Evolutionary conservation across 2,888 invertebrate genomes (phyloP), one percentile per base, ranked within the genome.

Genomic region (Euspilapteryx auroguttella): DNA sequence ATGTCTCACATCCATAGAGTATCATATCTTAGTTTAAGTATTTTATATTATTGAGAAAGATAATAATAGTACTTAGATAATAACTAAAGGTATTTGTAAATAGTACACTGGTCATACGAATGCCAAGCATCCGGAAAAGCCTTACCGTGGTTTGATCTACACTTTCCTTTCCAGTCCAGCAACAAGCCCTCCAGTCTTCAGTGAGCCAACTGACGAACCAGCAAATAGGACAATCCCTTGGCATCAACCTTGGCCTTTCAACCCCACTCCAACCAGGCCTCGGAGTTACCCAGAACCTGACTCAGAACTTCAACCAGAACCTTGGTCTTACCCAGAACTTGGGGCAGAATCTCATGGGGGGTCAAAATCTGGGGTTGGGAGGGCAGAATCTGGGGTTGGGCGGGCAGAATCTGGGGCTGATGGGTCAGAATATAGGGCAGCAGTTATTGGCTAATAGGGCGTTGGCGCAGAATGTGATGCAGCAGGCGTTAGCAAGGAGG

Each of bases 401-500:
- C 14, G 59, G 55, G 12, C 63, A 55, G 40, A 61, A 57, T 35
- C 41, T 68, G 25, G 55, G 55, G 3, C 50, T 68, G 23, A 59
- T 68, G 47, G 62, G 59, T 27, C 54, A 49, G 41, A 49, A 49
- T 31, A 41, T 71, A n/a, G 64, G 63, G 1, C 66, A 63, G 38
- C 45, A 32, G 31, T 20, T 62, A 27, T 62, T 62, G 34, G 66
- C 71, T 8, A 65, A 64, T 31, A 35, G 71, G 2, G 48, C 49
- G 52, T 47, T 48, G 14, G 45, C 51, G 6, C 53, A 55, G 27
- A 48, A 46, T 38, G 40, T 52, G n/a, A 76, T 78, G 35, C 73
- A 77, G 27, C 64, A 73, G 29, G 69, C 69, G 28, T 39, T 69
- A 25, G 64, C 64, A 1, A 38, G 69, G 23, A 38, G 69, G 10